Percentiles rank a stretch among this genome's conserved stretches.
Conservation (phyloP, 2,888 invertebrate species). For the Fragum fragum region DNA sequence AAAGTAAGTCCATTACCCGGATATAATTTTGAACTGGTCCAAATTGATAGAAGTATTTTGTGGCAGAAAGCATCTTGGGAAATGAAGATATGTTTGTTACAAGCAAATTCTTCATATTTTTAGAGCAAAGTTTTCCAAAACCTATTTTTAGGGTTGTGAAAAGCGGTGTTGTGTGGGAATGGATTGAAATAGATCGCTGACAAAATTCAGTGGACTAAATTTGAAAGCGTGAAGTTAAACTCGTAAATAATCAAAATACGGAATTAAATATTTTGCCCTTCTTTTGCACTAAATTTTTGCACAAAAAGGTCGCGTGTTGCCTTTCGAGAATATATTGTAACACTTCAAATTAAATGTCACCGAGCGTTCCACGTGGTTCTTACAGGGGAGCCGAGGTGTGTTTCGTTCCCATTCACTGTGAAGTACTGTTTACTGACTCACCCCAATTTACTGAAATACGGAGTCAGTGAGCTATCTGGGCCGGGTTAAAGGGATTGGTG, state of each 20-base stretch:
- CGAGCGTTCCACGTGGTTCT: conserved; percentile 18
- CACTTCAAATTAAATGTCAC: conserved; percentile 18
- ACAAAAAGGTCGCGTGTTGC: neutral
- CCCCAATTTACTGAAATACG: neutral
- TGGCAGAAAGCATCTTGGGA: no score
- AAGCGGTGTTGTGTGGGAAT: no score
- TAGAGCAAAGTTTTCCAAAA: no score
- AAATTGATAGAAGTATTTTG: no score
- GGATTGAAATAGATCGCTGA: no score
- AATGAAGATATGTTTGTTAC: no score
- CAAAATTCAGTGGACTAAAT: neutral
- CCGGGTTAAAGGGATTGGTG: conserved; percentile 21
- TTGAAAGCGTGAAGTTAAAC: no score
- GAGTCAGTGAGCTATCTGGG: conserved; percentile 6
- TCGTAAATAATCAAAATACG: no score
- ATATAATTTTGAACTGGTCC: no score
- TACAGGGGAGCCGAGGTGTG: conserved; percentile 10
- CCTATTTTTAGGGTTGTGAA: no score
- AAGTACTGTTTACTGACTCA: conserved; percentile 12
- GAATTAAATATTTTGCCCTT: neutral
- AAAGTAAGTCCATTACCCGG: no score
- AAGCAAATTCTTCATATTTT: no score
- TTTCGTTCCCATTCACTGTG: neutral
- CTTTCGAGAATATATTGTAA: neutral
- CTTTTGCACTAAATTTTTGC: neutral